A percentile compares a stretch with the other conserved stretches of the same genome.
Evolutionary conservation across 2,797 vertebrate species (phyloP).

Genomic region (Ctenopoma kingsleyae): DNA sequence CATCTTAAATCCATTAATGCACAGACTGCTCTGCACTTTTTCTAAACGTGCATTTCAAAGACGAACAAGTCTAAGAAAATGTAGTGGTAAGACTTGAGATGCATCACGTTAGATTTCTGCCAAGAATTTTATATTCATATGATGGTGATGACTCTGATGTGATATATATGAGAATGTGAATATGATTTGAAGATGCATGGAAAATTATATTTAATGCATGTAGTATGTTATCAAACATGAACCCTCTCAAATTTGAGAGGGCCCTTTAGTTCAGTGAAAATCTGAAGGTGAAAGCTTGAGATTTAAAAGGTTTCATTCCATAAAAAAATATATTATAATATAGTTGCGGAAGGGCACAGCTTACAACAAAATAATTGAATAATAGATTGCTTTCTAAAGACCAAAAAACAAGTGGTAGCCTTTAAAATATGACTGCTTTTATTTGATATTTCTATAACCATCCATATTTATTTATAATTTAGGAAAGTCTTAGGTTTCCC

Average conservation of each 20-base stretch:
- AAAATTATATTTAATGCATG: not conserved
- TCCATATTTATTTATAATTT: constrained; percentile 14
- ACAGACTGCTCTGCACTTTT: not conserved
- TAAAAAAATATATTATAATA: too few species aligned
- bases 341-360: not conserved
- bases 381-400: constrained; percentile 10
- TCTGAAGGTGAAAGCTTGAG: constrained; percentile 28
- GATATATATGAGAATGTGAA: too few species aligned
- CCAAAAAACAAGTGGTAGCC: not conserved
- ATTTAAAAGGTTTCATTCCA: constrained; percentile 17
- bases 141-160: not conserved
- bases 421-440: not conserved
- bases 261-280: not conserved
- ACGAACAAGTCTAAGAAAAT: not conserved
- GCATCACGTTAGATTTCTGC: constrained; percentile 2
- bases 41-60: constrained; percentile 20
- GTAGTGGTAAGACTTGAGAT: constrained; percentile 10
- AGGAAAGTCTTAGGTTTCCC: constrained; percentile 23
- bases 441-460: constrained; percentile 15
- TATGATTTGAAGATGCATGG: not conserved
- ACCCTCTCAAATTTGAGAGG: not conserved
- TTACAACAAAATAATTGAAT: not conserved
- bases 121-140: not conserved
- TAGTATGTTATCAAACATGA: not conserved
- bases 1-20: constrained; percentile 14